A percentile compares a stretch with the other conserved stretches of the same genome.
These are phyloP conservation scores for Ligdia adustata DNA, from an alignment of 2,888 invertebrate genomes.

Conservation along the genomic window DNA sequence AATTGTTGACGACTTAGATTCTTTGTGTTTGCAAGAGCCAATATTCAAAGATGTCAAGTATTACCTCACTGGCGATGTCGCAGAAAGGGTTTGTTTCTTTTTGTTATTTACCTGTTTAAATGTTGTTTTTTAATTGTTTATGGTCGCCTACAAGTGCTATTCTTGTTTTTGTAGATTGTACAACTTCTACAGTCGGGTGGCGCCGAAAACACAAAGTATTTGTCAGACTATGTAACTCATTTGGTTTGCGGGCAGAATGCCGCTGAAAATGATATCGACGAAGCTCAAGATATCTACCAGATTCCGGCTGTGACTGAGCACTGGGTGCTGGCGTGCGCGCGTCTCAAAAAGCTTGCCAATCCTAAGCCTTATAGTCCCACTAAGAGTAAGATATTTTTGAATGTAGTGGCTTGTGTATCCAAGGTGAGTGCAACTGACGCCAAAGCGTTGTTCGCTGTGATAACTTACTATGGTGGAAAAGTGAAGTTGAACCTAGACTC, in stretches of 20 bases:
- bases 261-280: constrained; percentile 93
- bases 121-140: constrained; percentile 48
- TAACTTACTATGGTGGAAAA: constrained; percentile 93
- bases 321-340: constrained; percentile 91
- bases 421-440: constrained; percentile 90
- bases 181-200: constrained; percentile 92
- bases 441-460: constrained; percentile 91
- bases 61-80: constrained; percentile 91
- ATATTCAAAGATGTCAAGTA: constrained; percentile 94
- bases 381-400: constrained; percentile 88
- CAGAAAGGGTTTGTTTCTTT: constrained; percentile 86
- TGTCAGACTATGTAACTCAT: constrained; percentile 96
- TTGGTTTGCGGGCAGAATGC: constrained; percentile 94
- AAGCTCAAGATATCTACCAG: constrained; percentile 96
- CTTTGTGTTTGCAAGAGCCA: constrained; percentile 81
- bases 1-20: constrained; percentile 80
- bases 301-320: constrained; percentile 94
- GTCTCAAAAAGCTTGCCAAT: constrained; percentile 85
- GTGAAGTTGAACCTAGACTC: constrained; percentile 89
- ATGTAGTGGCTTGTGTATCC: constrained; percentile 89
- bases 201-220: constrained; percentile 93
- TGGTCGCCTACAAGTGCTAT: constrained; percentile 34
- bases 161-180: constrained; percentile 84
- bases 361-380: constrained; percentile 90
- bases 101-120: constrained; percentile 52